Conservation (phyloP, 1,140 invertebrate species). For the Oryctes rhinoceros region DNA sequence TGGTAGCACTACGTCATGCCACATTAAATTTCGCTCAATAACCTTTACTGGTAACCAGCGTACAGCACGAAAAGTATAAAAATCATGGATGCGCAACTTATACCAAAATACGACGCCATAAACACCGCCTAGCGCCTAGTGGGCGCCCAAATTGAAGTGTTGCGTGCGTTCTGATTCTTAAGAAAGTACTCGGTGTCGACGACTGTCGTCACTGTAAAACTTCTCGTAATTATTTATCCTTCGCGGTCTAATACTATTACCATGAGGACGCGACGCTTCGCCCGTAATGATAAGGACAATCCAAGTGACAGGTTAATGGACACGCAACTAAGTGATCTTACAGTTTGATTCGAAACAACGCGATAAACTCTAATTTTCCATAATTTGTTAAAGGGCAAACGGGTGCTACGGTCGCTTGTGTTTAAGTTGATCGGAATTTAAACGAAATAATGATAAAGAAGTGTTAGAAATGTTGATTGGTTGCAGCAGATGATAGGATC, state of each 20-base stretch:
- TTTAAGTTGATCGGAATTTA: too few species aligned
- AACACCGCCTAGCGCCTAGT: neutral
- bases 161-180: neutral
- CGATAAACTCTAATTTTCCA: neutral
- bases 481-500: too few species aligned
- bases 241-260: neutral
- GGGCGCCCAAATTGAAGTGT: neutral
- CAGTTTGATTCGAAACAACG: neutral
- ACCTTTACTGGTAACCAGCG: too few species aligned
- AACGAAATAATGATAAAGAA: too few species aligned
- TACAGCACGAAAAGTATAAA: neutral
- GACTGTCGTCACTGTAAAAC: conserved; percentile 9
- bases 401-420: too few species aligned
- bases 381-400: too few species aligned
- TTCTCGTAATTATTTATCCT: neutral
- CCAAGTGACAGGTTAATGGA: neutral
- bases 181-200: neutral
- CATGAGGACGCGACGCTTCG: neutral
- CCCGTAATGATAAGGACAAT: neutral
- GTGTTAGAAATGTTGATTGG: too few species aligned
- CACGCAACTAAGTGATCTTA: neutral
- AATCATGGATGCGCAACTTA: neutral
- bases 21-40: too few species aligned
- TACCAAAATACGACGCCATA: neutral
- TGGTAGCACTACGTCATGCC: too few species aligned